phyloP scores from a whole-genome alignment of 2,113 vertebrate genomes.

The Syngnathus floridae region DNA sequence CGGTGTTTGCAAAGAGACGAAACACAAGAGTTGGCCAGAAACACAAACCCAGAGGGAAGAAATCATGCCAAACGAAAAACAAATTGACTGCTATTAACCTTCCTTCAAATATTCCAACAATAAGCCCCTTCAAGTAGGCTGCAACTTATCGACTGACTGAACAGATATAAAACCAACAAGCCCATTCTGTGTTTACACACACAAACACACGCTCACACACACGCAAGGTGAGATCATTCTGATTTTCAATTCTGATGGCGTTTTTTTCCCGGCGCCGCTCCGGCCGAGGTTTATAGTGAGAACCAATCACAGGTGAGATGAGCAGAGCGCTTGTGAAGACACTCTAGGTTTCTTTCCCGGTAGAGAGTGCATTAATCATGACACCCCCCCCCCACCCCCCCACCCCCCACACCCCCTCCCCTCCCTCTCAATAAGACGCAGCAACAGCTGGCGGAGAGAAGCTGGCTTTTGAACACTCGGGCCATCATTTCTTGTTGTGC shows the following conservation, averaged over 20 bases:
- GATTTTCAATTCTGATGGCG: conserved; percentile 39
- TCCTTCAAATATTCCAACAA: conserved; percentile 13
- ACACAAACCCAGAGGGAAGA: conserved; percentile 37
- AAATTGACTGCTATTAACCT: conserved; percentile 10
- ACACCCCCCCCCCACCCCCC: conserved; percentile 20
- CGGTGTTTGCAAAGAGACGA: conserved; percentile 43
- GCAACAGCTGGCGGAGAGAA: conserved; percentile 59
- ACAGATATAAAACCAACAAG: conserved; percentile 12
- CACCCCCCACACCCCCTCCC: no score
- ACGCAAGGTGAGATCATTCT: conserved; percentile 17
- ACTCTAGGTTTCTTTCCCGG: conserved; percentile 37
- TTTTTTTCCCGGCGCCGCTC: conserved; percentile 27
- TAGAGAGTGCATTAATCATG: conserved; percentile 64
- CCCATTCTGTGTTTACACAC: conserved; percentile 34
- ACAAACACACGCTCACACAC: conserved; percentile 6
- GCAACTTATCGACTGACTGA: conserved; percentile 20
- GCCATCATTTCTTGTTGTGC: conserved; percentile 64
- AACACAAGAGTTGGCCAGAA: conserved; percentile 41
- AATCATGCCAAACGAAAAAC: conserved; percentile 1
- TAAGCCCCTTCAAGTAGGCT: conserved; percentile 18
- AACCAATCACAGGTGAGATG: conserved; percentile 30
- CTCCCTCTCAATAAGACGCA: conserved; percentile 42
- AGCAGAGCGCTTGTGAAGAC: conserved; percentile 44
- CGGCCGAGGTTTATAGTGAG: conserved; percentile 19
- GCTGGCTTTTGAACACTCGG: conserved; percentile 60